Base-by-base conservation (phyloP, 1,140 invertebrate genomes). In the Steinernema feltiae region DNA sequence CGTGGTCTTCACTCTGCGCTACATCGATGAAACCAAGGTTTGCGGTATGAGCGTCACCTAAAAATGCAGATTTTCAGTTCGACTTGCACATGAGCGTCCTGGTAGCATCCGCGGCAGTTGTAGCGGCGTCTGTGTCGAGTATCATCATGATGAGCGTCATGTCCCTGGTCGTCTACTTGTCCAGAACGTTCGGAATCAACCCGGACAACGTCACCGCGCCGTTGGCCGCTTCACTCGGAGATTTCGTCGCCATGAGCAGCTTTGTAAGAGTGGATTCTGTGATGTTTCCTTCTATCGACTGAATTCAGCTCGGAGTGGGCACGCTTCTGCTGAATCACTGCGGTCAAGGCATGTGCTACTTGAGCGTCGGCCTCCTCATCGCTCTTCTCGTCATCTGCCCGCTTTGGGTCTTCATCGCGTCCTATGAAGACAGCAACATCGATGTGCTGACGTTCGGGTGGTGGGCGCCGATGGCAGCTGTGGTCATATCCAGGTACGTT, bases 281-380 rank as follows among this genome's bases (percentile, higher is more conserved):
- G 24, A 15, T 27, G 12, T 63, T 17, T n/a, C 3, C 15, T 21
- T 15, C 24, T 15, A 27, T 63, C 24, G 3, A 27, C 7, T 3
- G 2, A 3, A 15, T 63, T 63, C 24, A 63, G 53, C 12, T 63
- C 24, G 53, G 53, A 63, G 24, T 63, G 7, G 53, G 53, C 7
- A 63, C 53, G 2, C 12, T 63, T 27, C 53, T 63, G 2, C 7
- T 63, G 12, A 27, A 27, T n/a, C 3, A 17, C 12, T 63, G 53
- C 24, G 53, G 24, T 3, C 12, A 27, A 27, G 7, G 29, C 24
- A 30, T 74, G 1, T 73, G 92, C 24, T 91, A 73, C 73, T 29
- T 24, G 27, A 74, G 30, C 48, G 30, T 74, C 48, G 53, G 2
- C 21, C 21, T 74, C 1, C 7, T 71, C 7, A 29, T 73, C 30